Evolutionary conservation across 2,797 vertebrate species (phyloP).

Genomic region (Miopithecus talapoin): DNA sequence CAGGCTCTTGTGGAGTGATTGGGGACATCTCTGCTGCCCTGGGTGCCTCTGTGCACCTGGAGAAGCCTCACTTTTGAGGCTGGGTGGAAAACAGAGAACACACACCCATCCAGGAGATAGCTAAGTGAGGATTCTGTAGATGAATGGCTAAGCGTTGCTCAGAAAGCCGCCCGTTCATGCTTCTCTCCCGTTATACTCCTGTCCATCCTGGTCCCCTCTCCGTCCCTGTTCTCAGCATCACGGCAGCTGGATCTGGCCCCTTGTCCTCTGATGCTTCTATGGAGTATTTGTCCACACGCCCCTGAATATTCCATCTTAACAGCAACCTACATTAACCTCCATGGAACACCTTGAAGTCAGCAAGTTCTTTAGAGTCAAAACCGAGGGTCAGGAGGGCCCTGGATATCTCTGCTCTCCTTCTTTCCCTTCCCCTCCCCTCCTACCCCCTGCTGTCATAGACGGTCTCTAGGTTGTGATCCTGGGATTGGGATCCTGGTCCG

Average conservation of each 20-base stretch:
- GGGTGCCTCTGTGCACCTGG: background rate
- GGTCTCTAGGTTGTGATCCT: background rate
- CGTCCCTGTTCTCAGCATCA: background rate
- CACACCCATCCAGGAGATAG: rapidly evolving
- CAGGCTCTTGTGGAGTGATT: background rate
- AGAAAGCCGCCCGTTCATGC: background rate
- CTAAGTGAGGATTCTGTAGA: background rate
- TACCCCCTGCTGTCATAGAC: rapidly evolving
- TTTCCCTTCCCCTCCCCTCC: no score
- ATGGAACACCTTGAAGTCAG: background rate
- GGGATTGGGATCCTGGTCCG: background rate
- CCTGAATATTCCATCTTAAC: background rate
- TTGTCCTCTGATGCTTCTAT: background rate
- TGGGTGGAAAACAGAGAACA: background rate
- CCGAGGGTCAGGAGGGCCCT: rapidly evolving
- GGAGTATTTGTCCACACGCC: rapidly evolving
- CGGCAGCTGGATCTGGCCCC: rapidly evolving
- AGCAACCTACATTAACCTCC: background rate
- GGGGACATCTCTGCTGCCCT: background rate
- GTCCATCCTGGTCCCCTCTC: background rate
- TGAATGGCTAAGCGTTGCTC: background rate
- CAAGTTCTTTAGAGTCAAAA: background rate
- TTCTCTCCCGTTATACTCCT: rapidly evolving
- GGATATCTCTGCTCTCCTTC: background rate
- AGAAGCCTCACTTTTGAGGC: background rate